These are phyloP conservation scores for Eupithecia exiguata DNA, from an alignment of 2,888 invertebrate genomes.

Conservation along the genomic window DNA sequence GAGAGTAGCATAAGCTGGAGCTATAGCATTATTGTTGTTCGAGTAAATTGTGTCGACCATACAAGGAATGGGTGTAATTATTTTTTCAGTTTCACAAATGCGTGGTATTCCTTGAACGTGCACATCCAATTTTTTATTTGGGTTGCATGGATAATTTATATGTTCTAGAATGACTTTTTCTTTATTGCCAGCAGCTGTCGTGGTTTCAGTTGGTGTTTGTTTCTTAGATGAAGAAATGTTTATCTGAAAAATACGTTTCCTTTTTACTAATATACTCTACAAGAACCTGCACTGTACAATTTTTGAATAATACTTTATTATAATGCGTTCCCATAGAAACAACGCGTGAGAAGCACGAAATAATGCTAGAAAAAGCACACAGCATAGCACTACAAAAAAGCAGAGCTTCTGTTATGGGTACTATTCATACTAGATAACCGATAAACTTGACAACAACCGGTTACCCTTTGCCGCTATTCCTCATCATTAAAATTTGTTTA, in stretches of 20 bases:
- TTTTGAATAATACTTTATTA: not conserved
- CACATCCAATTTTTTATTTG: not conserved
- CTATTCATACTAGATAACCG: not conserved
- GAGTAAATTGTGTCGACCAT: constrained; percentile 18
- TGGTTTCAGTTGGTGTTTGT: not conserved
- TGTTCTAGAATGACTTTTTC: not conserved
- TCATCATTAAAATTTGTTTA: not conserved
- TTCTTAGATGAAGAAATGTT: constrained; percentile 16
- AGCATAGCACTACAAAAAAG: too few species aligned
- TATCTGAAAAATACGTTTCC: constrained; percentile 17
- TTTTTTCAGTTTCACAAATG: constrained; percentile 1
- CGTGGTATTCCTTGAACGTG: not conserved
- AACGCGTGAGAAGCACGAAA: not conserved
- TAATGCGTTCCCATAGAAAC: not conserved
- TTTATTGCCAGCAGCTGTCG: constrained; percentile 12
- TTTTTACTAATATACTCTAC: not conserved
- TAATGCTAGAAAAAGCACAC: too few species aligned
- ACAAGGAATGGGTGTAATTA: constrained; percentile 1
- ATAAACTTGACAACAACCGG: not conserved
- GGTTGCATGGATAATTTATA: not conserved
- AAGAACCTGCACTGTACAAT: not conserved
- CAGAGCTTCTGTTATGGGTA: not conserved
- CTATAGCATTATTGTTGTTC: constrained; percentile 5
- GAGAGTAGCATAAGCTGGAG: constrained; percentile 18
- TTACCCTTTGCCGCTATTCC: not conserved